These are phyloP conservation scores for Aeoliscus strigatus DNA, from an alignment of 2,797 vertebrate genomes.

Conservation along the genomic window DNA sequence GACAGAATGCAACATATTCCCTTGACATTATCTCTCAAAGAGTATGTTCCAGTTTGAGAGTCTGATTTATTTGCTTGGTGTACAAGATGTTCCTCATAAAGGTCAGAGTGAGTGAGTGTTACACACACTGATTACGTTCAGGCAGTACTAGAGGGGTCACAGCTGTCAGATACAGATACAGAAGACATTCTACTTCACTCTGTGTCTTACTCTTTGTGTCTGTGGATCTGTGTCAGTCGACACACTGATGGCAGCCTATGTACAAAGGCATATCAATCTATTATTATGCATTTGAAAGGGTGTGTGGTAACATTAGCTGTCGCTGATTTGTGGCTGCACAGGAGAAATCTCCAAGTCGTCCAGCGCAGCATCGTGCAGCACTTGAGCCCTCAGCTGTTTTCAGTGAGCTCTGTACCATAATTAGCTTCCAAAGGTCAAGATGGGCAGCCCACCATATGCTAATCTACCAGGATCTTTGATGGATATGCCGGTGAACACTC, in stretches of 20 bases:
- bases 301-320: too few species aligned
- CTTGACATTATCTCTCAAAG: slow-evolving; percentile 9
- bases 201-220: too few species aligned
- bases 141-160: slow-evolving; percentile 39
- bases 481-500: slow-evolving; percentile 34
- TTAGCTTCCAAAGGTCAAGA: slow-evolving; percentile 50
- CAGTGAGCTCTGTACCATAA: slow-evolving; percentile 26
- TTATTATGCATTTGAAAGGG: too few species aligned
- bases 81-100: slow-evolving; percentile 27
- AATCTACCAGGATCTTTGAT: slow-evolving; percentile 33
- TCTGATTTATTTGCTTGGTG: slow-evolving; percentile 12
- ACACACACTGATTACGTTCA: slow-evolving; percentile 41
- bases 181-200: slow-evolving; percentile 7
- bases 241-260: too few species aligned
- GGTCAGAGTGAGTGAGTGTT: slow-evolving; percentile 37
- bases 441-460: slow-evolving; percentile 31
- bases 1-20: too few species aligned
- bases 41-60: slow-evolving; percentile 15
- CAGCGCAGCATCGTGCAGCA: slow-evolving; percentile 12
- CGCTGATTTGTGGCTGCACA: too few species aligned
- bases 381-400: slow-evolving; percentile 41
- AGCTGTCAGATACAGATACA: slow-evolving; percentile 38
- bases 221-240: too few species aligned
- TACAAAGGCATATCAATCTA: too few species aligned
- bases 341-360: too few species aligned